These are phyloP conservation scores for Cabera pusaria DNA, from an alignment of 2,888 invertebrate genomes.

Conservation along the genomic window DNA sequence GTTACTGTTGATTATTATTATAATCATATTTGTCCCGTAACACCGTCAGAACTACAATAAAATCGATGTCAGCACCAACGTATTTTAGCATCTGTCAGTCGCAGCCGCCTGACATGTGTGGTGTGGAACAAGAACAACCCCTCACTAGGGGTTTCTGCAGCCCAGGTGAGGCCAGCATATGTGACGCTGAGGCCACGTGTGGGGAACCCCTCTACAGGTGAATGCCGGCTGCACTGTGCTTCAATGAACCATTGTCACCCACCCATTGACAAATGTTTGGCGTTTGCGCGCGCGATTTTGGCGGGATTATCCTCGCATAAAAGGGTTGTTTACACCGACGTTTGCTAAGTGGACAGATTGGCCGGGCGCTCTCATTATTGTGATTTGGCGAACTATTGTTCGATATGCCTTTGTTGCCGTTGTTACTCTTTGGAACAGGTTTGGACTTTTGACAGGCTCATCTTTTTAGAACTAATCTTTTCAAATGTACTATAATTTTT, in stretches of 20 bases:
- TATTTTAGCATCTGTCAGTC: constrained; percentile 81
- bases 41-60: constrained; percentile 53
- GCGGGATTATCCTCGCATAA: constrained; percentile 50
- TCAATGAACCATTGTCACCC: constrained; percentile 71
- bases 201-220: constrained; percentile 78
- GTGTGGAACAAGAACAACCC: constrained; percentile 67
- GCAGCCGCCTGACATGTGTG: constrained; percentile 80
- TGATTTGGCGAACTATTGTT: constrained; percentile 18
- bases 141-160: constrained; percentile 69
- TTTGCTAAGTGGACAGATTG: constrained; percentile 36
- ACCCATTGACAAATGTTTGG: constrained; percentile 72
- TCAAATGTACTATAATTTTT: constrained; percentile 1
- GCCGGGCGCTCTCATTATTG: constrained; percentile 23
- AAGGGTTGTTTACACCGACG: constrained; percentile 59
- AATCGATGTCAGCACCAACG: constrained; percentile 72
- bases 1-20: constrained; percentile 7
- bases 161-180: constrained; percentile 64
- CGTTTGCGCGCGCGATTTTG: constrained; percentile 73
- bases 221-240: constrained; percentile 53
- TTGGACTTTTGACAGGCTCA: constrained; percentile 10
- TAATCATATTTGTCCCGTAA: constrained; percentile 11
- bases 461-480: not conserved
- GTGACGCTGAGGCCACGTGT: constrained; percentile 60
- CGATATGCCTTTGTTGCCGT: constrained; percentile 11
- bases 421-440: constrained; percentile 11